These are phyloP conservation scores for Muntiacus reevesi DNA, from an alignment of 2,113 vertebrate species.

Conservation along the genomic window DNA sequence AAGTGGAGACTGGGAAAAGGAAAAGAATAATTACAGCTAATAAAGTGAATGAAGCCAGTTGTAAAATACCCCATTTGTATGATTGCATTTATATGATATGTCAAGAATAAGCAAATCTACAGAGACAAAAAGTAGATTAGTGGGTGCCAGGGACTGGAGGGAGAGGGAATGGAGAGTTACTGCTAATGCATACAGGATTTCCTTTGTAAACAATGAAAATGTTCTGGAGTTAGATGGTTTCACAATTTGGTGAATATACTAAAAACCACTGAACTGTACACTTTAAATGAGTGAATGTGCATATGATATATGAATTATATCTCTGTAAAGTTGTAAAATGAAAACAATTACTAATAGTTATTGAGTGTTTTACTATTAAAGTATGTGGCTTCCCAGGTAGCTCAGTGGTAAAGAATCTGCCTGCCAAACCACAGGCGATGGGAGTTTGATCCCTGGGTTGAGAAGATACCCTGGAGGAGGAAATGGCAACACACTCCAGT, in stretches of 20 bases:
- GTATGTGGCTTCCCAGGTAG: background rate
- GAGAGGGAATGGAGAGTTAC: background rate
- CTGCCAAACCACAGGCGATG: background rate
- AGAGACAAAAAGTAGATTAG: background rate
- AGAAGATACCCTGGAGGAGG: background rate
- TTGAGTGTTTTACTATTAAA: background rate
- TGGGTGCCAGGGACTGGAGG: background rate
- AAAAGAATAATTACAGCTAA: background rate
- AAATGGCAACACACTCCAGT: background rate
- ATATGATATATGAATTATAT: background rate
- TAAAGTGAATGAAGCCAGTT: background rate
- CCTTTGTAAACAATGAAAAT: background rate
- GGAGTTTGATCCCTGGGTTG: background rate
- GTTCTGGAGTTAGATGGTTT: background rate
- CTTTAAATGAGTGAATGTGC: background rate
- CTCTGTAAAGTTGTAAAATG: background rate
- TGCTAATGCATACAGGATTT: background rate
- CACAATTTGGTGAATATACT: background rate
- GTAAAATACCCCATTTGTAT: background rate
- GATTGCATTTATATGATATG: background rate
- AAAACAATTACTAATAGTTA: slow-evolving; percentile 15
- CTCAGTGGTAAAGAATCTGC: background rate
- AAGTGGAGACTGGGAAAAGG: background rate
- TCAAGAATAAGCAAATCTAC: background rate
- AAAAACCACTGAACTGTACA: background rate